Evolutionary conservation across 2,888 invertebrate genomes (phyloP).

Genomic region (Dermolepida albohirtum): DNA sequence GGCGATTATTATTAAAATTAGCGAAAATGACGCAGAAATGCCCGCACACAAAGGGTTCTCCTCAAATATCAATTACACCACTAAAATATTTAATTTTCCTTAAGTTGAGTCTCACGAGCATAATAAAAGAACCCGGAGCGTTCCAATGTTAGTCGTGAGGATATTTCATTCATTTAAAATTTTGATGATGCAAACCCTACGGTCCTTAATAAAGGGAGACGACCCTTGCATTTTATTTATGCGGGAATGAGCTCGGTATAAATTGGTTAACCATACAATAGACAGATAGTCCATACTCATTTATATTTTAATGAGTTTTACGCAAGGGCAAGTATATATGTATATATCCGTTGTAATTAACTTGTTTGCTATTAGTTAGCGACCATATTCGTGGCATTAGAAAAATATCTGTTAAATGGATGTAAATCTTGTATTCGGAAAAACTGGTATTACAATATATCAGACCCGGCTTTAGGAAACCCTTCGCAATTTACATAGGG

Average conservation of each 20-base stretch:
- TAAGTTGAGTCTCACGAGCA: constrained; percentile 34
- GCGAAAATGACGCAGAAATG: constrained; percentile 11
- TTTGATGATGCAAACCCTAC: constrained; percentile 51
- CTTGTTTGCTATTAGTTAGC: background rate
- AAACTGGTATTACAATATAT: too few species aligned
- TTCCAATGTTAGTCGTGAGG: constrained; percentile 41
- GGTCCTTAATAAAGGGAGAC: constrained; percentile 51
- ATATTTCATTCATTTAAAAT: constrained; percentile 56
- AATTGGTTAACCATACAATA: constrained; percentile 41
- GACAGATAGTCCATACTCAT: constrained; percentile 36
- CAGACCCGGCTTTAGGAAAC: too few species aligned
- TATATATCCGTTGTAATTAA: constrained; percentile 27
- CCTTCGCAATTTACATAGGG: too few species aligned
- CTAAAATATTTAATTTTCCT: constrained; percentile 44
- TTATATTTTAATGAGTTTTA: constrained; percentile 36
- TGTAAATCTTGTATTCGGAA: too few species aligned
- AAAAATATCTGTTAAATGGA: background rate
- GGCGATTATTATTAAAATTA: constrained; percentile 19
- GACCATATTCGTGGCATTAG: background rate
- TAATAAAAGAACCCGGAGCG: constrained; percentile 32
- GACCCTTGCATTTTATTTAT: constrained; percentile 52
- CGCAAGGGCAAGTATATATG: constrained; percentile 7
- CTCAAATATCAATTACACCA: constrained; percentile 44
- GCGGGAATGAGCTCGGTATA: constrained; percentile 46
- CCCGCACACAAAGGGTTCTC: constrained; percentile 14